These are phyloP conservation scores for Hydrocynus forskahlii DNA, from an alignment of 2,797 vertebrate genomes.

Conservation along the genomic window DNA sequence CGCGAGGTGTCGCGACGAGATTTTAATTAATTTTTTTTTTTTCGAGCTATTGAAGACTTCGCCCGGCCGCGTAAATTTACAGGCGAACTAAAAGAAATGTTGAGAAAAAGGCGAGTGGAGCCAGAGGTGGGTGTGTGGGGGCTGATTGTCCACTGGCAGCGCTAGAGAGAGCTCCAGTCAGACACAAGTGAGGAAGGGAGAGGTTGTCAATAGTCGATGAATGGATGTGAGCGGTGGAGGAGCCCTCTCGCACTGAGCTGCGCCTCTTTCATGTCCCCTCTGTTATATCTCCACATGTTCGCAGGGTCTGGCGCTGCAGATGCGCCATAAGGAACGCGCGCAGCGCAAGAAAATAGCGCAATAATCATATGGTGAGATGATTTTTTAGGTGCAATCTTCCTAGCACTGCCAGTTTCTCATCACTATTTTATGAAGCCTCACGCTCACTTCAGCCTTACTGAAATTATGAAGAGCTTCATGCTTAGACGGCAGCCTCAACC, in stretches of 20 bases:
- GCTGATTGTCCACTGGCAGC: conserved; percentile 92
- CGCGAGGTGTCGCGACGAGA: conserved; percentile 82
- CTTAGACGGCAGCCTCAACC: too few species aligned
- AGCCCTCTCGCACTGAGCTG: conserved; percentile 44
- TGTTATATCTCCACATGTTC: conserved; percentile 13
- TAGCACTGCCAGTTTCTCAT: too few species aligned
- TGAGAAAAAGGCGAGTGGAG: conserved; percentile 80
- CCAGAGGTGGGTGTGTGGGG: conserved; percentile 85
- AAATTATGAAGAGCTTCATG: too few species aligned
- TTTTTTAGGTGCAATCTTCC: too few species aligned
- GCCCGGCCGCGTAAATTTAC: conserved; percentile 90
- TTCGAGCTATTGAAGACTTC: conserved; percentile 82
- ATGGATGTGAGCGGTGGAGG: conserved; percentile 72
- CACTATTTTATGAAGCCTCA: too few species aligned
- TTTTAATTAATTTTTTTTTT: conserved; percentile 54
- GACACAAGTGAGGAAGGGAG: conserved; percentile 76
- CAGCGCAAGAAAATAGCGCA: too few species aligned
- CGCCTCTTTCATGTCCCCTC: conserved; percentile 43
- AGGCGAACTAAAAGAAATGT: conserved; percentile 90
- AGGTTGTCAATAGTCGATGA: conserved; percentile 83
- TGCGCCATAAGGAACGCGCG: too few species aligned
- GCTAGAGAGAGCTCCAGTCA: conserved; percentile 87
- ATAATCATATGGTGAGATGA: too few species aligned
- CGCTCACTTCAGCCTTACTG: too few species aligned
- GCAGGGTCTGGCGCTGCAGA: too few species aligned